Evolutionary conservation across 2,113 vertebrate genomes (phyloP), one percentile per base, ranked within the genome.

Genomic region (Dermatemys mawii): DNA sequence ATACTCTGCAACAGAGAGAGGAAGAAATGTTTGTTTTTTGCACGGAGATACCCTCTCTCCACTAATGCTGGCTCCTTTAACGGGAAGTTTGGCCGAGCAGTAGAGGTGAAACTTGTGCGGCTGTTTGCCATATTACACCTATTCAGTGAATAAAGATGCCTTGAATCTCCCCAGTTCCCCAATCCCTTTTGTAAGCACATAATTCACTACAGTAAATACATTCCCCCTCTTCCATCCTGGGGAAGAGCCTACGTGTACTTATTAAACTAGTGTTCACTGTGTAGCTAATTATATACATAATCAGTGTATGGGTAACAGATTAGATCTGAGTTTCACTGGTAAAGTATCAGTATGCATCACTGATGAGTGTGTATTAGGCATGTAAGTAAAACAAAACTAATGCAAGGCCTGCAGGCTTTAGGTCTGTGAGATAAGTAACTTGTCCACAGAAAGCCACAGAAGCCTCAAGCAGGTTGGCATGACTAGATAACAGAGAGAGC

Each of bases 71-170:
- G 41, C 41, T 60, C 41, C 86, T 82, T 76, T 75, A 78, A 49
- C 81, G 11, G 85, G 80, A 91, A 75, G 93, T 94, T 50, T 81
- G 73, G 92, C 44, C 93, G 80, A 96, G 88, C 91, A 94, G 55
- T 78, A 85, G 92, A 88, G 80, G 95, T 88, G 93, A 94, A 96
- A 94, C 94, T 95, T 92, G 84, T 91, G 93, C 94, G 91, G 88
- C 94, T 95, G 92, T 49, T 96, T 94, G 94, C 93, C 91, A 89
- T 93, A 92, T 91, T 83, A 90, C 89, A 97, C 87, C 95, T 88
- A 60, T 80, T 92, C 41, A 87, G 94, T 86, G 88, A 1, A 82
- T 17, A 63, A 1, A 84, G 86, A 38, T 84, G 73, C 86, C 35
- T 41, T 1, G 49, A 83, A 38, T 79, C 57, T 82, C 87, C 89